Percentiles rank a stretch among this genome's conserved stretches.
Conservation (phyloP, 2,888 invertebrate species). For the Microctonus aethiopoides region DNA sequence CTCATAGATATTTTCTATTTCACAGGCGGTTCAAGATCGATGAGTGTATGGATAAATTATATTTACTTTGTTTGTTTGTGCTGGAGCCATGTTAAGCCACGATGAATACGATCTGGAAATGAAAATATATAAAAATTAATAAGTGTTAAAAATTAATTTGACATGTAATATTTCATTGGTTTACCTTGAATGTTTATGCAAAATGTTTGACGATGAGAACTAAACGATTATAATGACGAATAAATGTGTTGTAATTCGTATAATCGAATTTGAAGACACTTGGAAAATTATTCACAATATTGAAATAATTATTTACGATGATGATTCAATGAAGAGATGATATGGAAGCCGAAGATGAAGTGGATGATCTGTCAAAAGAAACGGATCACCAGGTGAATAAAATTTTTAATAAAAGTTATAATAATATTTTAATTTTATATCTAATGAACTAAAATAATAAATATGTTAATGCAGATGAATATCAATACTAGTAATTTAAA, state of each 20-base stretch:
- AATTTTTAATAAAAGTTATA: not conserved
- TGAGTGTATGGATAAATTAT: not conserved
- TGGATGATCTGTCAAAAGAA: constrained; percentile 59
- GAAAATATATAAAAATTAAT: not conserved
- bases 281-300: not conserved
- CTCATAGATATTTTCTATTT: not conserved
- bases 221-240: constrained; percentile 6
- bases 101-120: not conserved
- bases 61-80: not conserved
- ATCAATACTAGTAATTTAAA: not conserved
- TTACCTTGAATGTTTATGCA: not conserved
- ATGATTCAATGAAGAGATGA: constrained; percentile 53
- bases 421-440: too few species aligned
- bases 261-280: constrained; percentile 31
- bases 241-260: constrained; percentile 29
- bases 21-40: not conserved
- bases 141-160: not conserved
- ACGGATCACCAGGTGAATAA: constrained; percentile 53
- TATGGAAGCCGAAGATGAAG: constrained; percentile 64
- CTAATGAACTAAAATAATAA: too few species aligned
- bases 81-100: not conserved
- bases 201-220: constrained; percentile 11
- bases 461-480: constrained; percentile 18
- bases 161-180: not conserved
- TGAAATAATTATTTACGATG: not conserved